Percentiles rank a stretch among this genome's conserved stretches.
These are phyloP conservation scores for Mythimna ferrago DNA, from an alignment of 2,888 invertebrate genomes.

Conservation along the genomic window DNA sequence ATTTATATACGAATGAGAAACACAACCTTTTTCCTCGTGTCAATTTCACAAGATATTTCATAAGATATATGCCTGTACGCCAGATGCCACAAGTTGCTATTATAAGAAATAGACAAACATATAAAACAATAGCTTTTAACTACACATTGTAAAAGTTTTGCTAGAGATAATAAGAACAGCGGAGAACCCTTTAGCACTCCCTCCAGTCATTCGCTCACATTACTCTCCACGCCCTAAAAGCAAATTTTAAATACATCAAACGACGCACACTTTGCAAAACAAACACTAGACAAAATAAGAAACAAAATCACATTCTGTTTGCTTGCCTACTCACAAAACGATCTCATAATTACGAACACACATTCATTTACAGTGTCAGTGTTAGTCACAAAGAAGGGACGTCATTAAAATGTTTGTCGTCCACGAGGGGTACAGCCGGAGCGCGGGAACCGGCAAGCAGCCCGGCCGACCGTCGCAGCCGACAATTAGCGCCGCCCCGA, in stretches of 20 bases:
- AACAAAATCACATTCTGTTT: slow-evolving; percentile 13
- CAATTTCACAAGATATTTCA: neutral
- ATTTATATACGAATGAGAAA: slow-evolving; percentile 5
- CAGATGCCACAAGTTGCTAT: neutral
- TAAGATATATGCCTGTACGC: neutral
- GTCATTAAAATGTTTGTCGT: slow-evolving; percentile 40
- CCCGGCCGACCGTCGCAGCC: neutral
- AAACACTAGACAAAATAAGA: neutral
- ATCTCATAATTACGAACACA: slow-evolving; percentile 36
- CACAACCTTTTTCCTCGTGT: neutral
- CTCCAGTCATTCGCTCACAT: neutral
- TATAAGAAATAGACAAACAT: neutral
- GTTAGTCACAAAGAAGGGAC: slow-evolving; percentile 22
- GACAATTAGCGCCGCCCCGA: slow-evolving; percentile 5
- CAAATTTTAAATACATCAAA: neutral
- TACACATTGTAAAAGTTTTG: neutral
- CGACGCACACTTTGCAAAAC: slow-evolving; percentile 1
- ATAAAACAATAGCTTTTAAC: neutral
- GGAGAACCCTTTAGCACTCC: neutral
- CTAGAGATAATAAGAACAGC: neutral
- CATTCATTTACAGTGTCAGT: slow-evolving; percentile 29
- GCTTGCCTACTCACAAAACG: slow-evolving; percentile 18
- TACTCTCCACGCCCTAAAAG: neutral
- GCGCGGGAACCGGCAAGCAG: neutral
- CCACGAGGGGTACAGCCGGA: neutral